Percentiles rank a stretch among this genome's conserved stretches.
Evolutionary conservation across 2,113 vertebrate genomes (phyloP).

Genomic region (Microcebus lehilahytsara): DNA sequence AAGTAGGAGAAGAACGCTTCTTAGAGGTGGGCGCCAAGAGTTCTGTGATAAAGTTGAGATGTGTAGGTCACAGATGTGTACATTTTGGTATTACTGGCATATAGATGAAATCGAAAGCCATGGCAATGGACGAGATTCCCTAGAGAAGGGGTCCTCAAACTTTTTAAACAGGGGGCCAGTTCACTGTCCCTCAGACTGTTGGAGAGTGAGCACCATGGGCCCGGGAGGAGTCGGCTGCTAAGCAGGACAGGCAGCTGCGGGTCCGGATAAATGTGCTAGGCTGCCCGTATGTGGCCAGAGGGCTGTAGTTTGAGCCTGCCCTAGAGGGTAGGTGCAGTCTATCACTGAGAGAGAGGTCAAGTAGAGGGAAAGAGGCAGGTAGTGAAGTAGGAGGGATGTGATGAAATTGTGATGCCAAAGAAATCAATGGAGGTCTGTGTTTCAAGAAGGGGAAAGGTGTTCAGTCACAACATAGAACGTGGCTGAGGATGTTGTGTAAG

Average conservation of each 20-base stretch:
- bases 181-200: no score
- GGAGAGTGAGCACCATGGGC: no score
- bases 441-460: background rate
- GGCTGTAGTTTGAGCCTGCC: no score
- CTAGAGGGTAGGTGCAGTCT: background rate
- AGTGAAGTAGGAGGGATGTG: background rate
- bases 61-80: background rate
- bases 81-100: background rate
- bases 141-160: background rate
- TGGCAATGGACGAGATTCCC: background rate
- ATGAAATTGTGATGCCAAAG: background rate
- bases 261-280: no score
- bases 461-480: accelerated
- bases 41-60: background rate
- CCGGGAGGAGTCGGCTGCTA: no score
- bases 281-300: no score
- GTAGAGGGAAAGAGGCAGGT: no score
- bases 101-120: no score
- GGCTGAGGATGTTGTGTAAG: background rate
- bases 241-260: no score
- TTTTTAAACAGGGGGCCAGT: no score
- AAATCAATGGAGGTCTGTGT: background rate
- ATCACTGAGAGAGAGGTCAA: background rate
- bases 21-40: background rate
- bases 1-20: background rate